phyloP scores from a whole-genome alignment of 2,113 vertebrate genomes.

The Forbesichthys agassizii region DNA sequence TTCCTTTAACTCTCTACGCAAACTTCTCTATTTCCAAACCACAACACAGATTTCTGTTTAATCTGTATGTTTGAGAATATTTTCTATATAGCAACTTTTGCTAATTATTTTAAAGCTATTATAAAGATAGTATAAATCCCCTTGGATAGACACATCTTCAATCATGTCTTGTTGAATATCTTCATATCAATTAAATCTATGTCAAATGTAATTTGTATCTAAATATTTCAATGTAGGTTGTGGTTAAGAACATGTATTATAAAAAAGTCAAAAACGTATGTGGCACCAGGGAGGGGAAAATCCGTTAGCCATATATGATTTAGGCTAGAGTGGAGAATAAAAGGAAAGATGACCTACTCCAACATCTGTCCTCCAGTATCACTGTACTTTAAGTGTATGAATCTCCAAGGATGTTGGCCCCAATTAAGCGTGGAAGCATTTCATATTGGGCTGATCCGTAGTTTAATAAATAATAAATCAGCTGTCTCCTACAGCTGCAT shows the following conservation, averaged over 20 bases:
- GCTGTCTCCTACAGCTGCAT: slow-evolving; percentile 39
- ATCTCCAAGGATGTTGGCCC: slow-evolving; percentile 16
- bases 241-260: neutral
- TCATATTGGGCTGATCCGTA: slow-evolving; percentile 16
- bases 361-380: neutral
- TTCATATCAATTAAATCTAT: no score
- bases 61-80: neutral
- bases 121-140: no score
- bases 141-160: no score
- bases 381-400: neutral
- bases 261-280: neutral
- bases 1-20: slow-evolving; percentile 92
- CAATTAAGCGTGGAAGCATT: slow-evolving; percentile 19
- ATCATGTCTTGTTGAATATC: no score
- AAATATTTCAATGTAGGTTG: neutral
- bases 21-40: slow-evolving; percentile 82
- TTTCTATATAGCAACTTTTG: neutral
- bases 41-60: slow-evolving; percentile 7
- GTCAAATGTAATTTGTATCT: no score
- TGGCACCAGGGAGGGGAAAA: neutral
- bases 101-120: neutral
- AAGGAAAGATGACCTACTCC: neutral
- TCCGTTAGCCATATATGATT: neutral
- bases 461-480: slow-evolving; percentile 33
- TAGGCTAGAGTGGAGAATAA: neutral